Percentiles rank a stretch among this genome's conserved stretches.
Conservation (phyloP, 2,888 invertebrate species). For the Gryllus longicercus region DNA sequence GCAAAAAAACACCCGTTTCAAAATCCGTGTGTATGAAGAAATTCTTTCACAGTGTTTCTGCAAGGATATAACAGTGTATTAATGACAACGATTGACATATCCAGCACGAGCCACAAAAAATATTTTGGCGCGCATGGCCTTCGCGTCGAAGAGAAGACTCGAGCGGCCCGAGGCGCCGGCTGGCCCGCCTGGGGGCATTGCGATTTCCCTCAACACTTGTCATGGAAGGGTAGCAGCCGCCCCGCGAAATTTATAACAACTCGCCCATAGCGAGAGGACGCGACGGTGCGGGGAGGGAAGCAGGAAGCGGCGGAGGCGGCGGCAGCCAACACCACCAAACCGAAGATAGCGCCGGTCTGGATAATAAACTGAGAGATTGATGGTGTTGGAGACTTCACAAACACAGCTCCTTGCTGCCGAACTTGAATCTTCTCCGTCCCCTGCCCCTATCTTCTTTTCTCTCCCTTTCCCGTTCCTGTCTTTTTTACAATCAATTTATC, state of each 20-base stretch:
- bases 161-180: too few relatives aligned
- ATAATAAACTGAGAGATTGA: conserved; percentile 9
- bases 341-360: not conserved
- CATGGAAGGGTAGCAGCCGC: not conserved
- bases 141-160: too few relatives aligned
- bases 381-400: conserved; percentile 9
- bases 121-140: too few relatives aligned
- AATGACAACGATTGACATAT: too few relatives aligned
- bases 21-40: too few relatives aligned
- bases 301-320: not conserved
- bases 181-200: not conserved
- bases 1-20: too few relatives aligned
- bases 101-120: too few relatives aligned
- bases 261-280: not conserved
- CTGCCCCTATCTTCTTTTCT: not conserved
- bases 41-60: too few relatives aligned
- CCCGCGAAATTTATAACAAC: not conserved
- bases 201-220: not conserved
- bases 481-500: not conserved
- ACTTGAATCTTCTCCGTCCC: not conserved
- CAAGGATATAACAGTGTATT: too few relatives aligned
- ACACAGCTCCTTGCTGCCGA: conserved; percentile 1
- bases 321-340: conserved; percentile 3
- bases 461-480: not conserved
- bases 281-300: not conserved